Evolutionary conservation across 2,888 invertebrate genomes (phyloP).

Genomic region (Leptinotarsa rubiginosa): DNA sequence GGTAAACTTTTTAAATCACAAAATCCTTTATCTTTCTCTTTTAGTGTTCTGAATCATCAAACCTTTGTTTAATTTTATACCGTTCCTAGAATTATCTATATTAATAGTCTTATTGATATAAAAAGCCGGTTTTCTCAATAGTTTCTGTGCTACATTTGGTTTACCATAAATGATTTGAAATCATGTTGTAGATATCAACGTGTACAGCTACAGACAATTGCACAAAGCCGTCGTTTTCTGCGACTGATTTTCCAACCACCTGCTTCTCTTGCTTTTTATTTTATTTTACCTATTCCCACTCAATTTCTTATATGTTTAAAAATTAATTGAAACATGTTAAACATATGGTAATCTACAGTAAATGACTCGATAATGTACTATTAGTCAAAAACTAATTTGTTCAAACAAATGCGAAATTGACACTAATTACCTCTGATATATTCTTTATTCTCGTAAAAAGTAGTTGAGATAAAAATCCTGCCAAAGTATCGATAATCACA

Average conservation of each 20-base stretch:
- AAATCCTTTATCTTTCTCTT: constrained; percentile 10
- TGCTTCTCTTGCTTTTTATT: background rate
- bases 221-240: background rate
- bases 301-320: background rate
- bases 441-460: background rate
- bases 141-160: too few species aligned
- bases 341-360: constrained; percentile 11
- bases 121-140: too few species aligned
- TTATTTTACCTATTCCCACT: background rate
- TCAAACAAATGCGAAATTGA: constrained; percentile 17
- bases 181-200: too few species aligned
- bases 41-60: background rate
- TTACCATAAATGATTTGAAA: too few species aligned
- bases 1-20: background rate
- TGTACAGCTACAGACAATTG: too few species aligned
- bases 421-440: constrained; percentile 22
- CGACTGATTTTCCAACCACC: background rate
- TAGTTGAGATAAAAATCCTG: constrained; percentile 2
- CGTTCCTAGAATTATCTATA: background rate
- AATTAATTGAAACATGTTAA: constrained; percentile 5
- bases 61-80: background rate
- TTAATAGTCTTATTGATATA: background rate
- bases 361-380: constrained; percentile 5
- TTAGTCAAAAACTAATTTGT: constrained; percentile 14
- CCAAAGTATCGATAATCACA: background rate